These are phyloP conservation scores for Melitaea cinxia DNA, from an alignment of 1,140 invertebrate species.

Conservation along the genomic window DNA sequence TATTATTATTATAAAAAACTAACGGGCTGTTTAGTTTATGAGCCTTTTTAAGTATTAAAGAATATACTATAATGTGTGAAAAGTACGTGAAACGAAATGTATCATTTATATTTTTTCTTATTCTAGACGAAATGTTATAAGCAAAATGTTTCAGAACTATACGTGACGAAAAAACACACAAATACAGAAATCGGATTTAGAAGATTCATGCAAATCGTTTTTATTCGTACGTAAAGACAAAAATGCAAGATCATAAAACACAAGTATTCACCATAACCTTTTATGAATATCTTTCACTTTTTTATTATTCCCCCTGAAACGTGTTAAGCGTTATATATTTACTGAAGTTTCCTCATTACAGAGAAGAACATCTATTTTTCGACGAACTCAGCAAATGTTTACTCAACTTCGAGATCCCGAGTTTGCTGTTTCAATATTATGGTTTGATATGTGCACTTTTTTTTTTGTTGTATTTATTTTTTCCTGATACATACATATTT, in stretches of 20 bases:
- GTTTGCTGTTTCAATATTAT: constrained; percentile 30
- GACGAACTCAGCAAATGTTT: constrained; percentile 44
- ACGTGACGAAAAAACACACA: neutral
- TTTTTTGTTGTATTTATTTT: constrained; percentile 21
- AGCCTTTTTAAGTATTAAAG: no score
- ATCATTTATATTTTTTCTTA: neutral
- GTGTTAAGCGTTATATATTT: constrained; percentile 40
- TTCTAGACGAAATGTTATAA: neutral
- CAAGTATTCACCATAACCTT: constrained; percentile 8
- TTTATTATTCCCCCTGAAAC: constrained; percentile 29
- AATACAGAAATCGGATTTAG: neutral
- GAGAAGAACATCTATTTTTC: constrained; percentile 35
- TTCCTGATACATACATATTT: constrained; percentile 24
- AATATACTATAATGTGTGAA: no score
- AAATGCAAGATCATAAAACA: constrained; percentile 4
- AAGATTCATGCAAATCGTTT: neutral
- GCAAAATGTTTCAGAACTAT: neutral
- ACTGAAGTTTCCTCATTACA: constrained; percentile 43
- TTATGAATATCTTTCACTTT: constrained; percentile 15
- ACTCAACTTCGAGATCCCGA: constrained; percentile 35
- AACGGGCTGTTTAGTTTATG: no score
- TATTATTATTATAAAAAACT: no score
- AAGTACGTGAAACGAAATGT: no score
- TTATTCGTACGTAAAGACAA: neutral
- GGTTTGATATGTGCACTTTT: constrained; percentile 19